Evolutionary conservation across 2,888 invertebrate species (phyloP).

Genomic region (Drosophila silvestris): DNA sequence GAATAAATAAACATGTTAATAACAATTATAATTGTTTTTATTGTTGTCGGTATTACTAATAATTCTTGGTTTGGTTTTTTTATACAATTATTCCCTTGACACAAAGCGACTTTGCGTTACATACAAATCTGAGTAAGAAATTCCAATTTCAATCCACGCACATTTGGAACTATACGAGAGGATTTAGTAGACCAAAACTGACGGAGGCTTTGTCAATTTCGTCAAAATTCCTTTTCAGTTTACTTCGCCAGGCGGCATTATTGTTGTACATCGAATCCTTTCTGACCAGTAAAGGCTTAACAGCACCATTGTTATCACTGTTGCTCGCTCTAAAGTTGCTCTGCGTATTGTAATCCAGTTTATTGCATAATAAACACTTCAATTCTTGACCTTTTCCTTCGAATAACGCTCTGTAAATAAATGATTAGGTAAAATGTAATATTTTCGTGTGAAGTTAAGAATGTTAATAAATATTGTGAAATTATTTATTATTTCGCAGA

Average conservation of each 20-base stretch:
- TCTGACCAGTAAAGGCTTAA: conserved; percentile 39
- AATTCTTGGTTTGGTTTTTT: background rate
- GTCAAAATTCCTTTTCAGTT: conserved; percentile 72
- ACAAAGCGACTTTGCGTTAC: conserved; percentile 57
- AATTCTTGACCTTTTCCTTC: conserved; percentile 48
- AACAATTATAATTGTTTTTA: conserved; percentile 56
- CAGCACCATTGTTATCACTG: conserved; percentile 19
- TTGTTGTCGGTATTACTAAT: conserved; percentile 23
- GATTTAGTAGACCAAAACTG: conserved; percentile 73
- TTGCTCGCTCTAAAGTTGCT: conserved; percentile 34
- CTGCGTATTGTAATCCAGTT: conserved; percentile 45
- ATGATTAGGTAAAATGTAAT: background rate
- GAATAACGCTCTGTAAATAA: conserved; percentile 50
- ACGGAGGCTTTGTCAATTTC: conserved; percentile 75
- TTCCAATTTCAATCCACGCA: conserved; percentile 17
- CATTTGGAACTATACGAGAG: conserved; percentile 62
- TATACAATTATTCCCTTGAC: conserved; percentile 61
- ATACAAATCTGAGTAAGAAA: conserved; percentile 12
- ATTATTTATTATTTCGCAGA: background rate
- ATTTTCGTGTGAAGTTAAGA: background rate
- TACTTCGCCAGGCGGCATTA: conserved; percentile 62
- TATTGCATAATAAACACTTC: conserved; percentile 57
- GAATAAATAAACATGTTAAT: conserved; percentile 80
- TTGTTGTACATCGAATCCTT: conserved; percentile 57
- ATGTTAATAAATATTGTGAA: background rate